Evolutionary conservation across 2,797 vertebrate species (phyloP).

Genomic region (Anniella stebbinsi): DNA sequence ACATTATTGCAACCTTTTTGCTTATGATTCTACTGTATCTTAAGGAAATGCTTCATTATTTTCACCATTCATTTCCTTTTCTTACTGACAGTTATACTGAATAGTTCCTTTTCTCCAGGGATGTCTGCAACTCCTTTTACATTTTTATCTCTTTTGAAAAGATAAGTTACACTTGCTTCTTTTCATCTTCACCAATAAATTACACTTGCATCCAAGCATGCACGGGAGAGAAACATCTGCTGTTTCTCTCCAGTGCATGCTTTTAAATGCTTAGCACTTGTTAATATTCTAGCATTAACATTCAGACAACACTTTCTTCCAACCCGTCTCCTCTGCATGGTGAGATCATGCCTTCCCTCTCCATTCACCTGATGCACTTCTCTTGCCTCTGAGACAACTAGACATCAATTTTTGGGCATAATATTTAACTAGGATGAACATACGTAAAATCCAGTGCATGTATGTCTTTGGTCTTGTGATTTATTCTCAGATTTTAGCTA

Average conservation of each 20-base stretch:
- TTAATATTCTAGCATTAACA: background rate
- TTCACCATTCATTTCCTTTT: slow-evolving; percentile 38
- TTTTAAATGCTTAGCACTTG: background rate
- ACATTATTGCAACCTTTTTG: background rate
- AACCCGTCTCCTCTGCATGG: background rate
- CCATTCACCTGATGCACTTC: background rate
- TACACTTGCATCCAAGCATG: no score
- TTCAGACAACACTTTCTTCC: background rate
- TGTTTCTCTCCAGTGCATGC: background rate
- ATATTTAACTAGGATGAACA: background rate
- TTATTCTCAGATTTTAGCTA: no score
- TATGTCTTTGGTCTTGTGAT: no score
- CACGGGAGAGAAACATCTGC: no score
- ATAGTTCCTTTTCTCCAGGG: slow-evolving; percentile 10
- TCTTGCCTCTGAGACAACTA: background rate
- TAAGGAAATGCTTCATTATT: background rate
- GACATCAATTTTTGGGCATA: background rate
- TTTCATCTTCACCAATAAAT: background rate
- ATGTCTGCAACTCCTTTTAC: no score
- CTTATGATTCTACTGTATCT: no score
- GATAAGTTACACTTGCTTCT: background rate
- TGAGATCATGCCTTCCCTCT: background rate
- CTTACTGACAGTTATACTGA: background rate
- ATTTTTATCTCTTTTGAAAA: background rate
- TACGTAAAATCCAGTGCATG: no score